Conservation (phyloP, 2,888 invertebrate species). For the Tachina grossa region DNA sequence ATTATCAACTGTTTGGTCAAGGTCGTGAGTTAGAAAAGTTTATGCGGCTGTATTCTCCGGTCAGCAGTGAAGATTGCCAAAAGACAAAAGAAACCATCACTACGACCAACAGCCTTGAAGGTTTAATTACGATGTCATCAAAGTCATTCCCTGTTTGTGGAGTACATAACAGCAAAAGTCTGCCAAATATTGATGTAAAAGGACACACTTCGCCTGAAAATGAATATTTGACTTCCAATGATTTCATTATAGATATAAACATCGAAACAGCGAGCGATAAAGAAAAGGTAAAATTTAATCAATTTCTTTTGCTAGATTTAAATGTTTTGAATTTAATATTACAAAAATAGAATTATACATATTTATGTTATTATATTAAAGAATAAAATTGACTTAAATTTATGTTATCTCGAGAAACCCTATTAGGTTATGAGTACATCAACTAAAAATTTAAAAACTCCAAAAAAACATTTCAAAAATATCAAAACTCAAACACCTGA, state of each 20-base stretch:
- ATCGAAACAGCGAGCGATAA: constrained; percentile 56
- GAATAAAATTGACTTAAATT: neutral
- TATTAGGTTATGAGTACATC: constrained; percentile 49
- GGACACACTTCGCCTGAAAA: neutral
- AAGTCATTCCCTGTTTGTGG: constrained; percentile 12
- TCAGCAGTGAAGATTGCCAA: constrained; percentile 49
- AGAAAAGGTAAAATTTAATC: constrained; percentile 29
- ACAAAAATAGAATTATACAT: neutral
- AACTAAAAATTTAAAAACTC: constrained; percentile 48
- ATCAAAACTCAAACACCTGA: constrained; percentile 85
- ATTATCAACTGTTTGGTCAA: constrained; percentile 87
- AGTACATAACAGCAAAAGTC: constrained; percentile 56
- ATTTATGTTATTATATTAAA: neutral
- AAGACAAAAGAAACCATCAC: constrained; percentile 47
- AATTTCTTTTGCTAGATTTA: neutral
- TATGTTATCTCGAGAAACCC: neutral
- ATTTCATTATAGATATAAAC: constrained; percentile 53
- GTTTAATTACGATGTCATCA: constrained; percentile 43
- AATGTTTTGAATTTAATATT: no score
- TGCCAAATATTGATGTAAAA: constrained; percentile 63
- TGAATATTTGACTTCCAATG: neutral
- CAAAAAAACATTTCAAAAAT: constrained; percentile 27
- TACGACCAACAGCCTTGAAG: constrained; percentile 50
- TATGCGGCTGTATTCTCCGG: constrained; percentile 82
- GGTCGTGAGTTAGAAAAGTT: constrained; percentile 87